Percentiles rank a stretch among this genome's conserved stretches.
Evolutionary conservation across 2,888 invertebrate genomes (phyloP).

Genomic region (Abscondita cerata): DNA sequence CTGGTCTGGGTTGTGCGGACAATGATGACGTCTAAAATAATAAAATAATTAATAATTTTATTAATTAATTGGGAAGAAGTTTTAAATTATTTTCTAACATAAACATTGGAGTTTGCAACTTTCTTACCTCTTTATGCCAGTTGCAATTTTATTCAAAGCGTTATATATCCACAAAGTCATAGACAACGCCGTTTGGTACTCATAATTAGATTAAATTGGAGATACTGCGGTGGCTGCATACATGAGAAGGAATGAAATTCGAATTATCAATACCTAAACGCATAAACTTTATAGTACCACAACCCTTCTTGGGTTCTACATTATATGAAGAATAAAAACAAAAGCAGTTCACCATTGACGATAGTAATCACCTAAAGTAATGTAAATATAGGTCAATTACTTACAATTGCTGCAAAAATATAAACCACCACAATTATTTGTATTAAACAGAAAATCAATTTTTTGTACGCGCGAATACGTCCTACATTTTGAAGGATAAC

Average conservation of each 20-base stretch:
- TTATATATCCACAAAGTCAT: conserved; percentile 46
- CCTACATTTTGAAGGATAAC: conserved; percentile 1
- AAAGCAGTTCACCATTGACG: no score
- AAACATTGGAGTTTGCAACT: no score
- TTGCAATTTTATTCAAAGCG: conserved; percentile 42
- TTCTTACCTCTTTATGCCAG: conserved; percentile 43
- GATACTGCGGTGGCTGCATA: conserved; percentile 24
- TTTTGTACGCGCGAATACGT: neutral
- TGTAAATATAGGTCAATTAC: no score
- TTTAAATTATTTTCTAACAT: no score
- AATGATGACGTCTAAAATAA: conserved; percentile 78
- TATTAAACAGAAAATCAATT: conserved; percentile 5
- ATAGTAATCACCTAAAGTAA: no score
- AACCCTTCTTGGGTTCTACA: no score
- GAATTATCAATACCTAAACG: no score
- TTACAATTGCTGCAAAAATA: no score
- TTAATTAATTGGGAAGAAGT: neutral
- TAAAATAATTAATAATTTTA: conserved; percentile 11
- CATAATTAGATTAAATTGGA: conserved; percentile 17
- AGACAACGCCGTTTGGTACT: conserved; percentile 25
- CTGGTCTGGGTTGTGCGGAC: conserved; percentile 71
- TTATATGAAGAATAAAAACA: no score
- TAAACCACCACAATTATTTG: no score
- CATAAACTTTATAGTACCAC: no score
- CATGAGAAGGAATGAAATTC: no score